These are phyloP conservation scores for Stenopsyche tienmushanensis DNA, from an alignment of 1,140 invertebrate species.

Conservation along the genomic window DNA sequence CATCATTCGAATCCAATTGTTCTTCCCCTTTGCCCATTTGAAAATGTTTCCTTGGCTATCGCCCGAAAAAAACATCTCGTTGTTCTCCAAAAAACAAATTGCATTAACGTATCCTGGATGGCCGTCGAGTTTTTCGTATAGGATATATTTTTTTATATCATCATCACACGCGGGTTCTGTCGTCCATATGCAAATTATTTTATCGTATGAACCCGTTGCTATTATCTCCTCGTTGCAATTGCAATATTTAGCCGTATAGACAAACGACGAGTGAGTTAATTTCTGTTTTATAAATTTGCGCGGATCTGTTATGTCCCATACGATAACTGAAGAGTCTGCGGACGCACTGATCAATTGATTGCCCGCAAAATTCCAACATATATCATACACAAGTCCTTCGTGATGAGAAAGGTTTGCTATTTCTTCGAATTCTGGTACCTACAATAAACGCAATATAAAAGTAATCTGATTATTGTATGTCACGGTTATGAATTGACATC, in stretches of 20 bases:
- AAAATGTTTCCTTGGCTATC: slow-evolving; percentile 44
- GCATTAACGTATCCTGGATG: slow-evolving; percentile 45
- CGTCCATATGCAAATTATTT: slow-evolving; percentile 43
- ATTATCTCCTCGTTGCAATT: slow-evolving; percentile 38
- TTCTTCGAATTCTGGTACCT: slow-evolving; percentile 43
- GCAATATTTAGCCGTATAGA: slow-evolving; percentile 44
- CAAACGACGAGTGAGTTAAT: slow-evolving; percentile 44
- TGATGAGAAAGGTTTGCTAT: slow-evolving; percentile 41
- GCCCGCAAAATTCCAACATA: slow-evolving; percentile 43
- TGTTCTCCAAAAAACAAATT: slow-evolving; percentile 42
- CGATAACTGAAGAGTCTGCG: slow-evolving; percentile 43
- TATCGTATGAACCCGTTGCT: slow-evolving; percentile 45
- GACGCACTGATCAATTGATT: slow-evolving; percentile 42
- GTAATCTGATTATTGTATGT: too few species aligned
- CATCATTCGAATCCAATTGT: slow-evolving; percentile 40
- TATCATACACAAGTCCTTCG: slow-evolving; percentile 44
- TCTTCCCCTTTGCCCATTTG: slow-evolving; percentile 42
- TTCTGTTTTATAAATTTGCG: slow-evolving; percentile 37
- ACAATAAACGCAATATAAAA: slow-evolving; percentile 27
- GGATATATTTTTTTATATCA: slow-evolving; percentile 30
- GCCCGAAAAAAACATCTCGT: slow-evolving; percentile 41
- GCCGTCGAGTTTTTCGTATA: slow-evolving; percentile 42
- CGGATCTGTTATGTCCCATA: slow-evolving; percentile 41
- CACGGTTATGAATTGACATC: too few species aligned
- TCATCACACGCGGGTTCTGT: background rate